Conservation (phyloP, 2,113 vertebrate species). For the Ptilonorhynchus violaceus region DNA sequence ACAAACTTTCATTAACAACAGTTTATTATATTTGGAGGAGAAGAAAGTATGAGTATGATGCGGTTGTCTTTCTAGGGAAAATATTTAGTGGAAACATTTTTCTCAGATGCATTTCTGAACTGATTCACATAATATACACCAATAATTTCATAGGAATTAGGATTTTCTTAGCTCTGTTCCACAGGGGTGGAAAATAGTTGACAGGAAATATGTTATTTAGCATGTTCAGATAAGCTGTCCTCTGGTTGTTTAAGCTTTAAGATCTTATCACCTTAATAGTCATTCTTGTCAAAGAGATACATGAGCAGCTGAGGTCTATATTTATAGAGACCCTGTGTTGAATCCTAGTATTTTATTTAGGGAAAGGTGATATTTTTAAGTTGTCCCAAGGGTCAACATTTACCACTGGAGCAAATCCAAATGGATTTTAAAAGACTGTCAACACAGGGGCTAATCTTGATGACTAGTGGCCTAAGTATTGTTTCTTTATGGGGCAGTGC, state of each 20-base stretch:
- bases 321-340: neutral
- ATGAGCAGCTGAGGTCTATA: neutral
- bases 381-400: neutral
- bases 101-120: neutral
- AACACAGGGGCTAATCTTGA: neutral
- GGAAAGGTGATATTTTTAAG: neutral
- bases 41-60: neutral
- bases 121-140: neutral
- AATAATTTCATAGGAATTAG: neutral
- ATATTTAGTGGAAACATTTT: neutral
- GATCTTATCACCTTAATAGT: conserved; percentile 31
- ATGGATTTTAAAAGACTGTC: neutral
- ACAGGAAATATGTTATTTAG: conserved; percentile 17
- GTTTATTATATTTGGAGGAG: neutral
- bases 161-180: neutral
- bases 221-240: conserved; percentile 19
- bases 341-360: neutral
- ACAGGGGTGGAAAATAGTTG: neutral
- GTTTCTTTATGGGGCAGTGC: neutral
- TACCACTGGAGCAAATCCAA: neutral
- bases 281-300: neutral
- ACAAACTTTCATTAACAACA: neutral
- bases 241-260: conserved; percentile 1
- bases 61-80: neutral
- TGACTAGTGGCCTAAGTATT: neutral